Percentiles rank a stretch among this genome's conserved stretches.
Conservation (phyloP, 2,113 vertebrate species). For the Upupa epops region DNA sequence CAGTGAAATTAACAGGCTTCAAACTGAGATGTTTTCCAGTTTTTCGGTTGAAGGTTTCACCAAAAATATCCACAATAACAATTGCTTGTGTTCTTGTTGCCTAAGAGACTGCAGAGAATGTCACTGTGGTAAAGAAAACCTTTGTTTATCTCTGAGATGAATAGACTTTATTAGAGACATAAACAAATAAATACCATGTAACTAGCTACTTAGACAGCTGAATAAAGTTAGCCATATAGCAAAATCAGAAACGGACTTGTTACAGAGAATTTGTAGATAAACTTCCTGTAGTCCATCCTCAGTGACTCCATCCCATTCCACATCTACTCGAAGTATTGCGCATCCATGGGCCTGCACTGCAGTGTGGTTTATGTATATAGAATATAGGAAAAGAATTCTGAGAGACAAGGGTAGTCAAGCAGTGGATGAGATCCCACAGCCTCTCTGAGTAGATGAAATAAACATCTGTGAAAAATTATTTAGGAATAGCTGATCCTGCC, state of each 20-base stretch:
- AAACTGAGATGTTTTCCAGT: neutral
- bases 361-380: neutral
- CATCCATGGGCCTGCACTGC: neutral
- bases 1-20: neutral
- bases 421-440: neutral
- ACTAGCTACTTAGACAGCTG: neutral
- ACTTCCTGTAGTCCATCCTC: neutral
- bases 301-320: neutral
- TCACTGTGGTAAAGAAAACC: neutral
- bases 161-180: neutral
- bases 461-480: neutral
- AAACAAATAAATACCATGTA: neutral
- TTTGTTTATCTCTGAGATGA: neutral
- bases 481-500: neutral
- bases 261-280: neutral
- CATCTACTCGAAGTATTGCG: neutral
- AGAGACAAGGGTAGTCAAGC: neutral
- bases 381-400: neutral
- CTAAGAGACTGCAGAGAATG: constrained; percentile 3
- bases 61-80: neutral
- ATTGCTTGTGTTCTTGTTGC: constrained; percentile 23
- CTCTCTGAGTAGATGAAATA: neutral
- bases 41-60: neutral
- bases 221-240: neutral
- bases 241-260: neutral